Percentiles rank a stretch among this genome's conserved stretches.
Conservation (phyloP, 2,113 vertebrate genomes). For the Lagopus muta region DNA sequence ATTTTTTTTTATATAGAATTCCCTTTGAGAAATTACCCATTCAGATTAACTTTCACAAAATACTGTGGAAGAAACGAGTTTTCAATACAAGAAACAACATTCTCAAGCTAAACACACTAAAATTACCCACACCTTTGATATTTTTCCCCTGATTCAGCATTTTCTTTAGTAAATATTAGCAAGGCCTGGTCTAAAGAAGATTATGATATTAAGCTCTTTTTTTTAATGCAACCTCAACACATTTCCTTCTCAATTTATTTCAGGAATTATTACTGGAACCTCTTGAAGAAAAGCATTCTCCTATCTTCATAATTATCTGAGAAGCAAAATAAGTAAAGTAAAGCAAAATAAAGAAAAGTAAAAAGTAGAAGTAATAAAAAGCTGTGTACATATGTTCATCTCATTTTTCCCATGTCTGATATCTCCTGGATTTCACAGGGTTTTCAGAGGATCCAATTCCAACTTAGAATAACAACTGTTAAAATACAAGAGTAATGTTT, state of each 20-base stretch:
- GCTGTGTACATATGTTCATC: accelerated
- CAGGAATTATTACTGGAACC: not conserved
- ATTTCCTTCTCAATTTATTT: not conserved
- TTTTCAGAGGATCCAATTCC: not conserved
- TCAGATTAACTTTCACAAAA: not conserved
- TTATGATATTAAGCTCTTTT: not conserved
- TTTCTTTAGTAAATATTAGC: not conserved
- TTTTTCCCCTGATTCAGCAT: not conserved
- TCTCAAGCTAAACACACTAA: not conserved
- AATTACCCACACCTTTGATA: not conserved
- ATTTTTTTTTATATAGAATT: not conserved
- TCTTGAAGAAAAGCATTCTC: not conserved
- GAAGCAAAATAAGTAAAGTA: not conserved
- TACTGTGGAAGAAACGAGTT: not conserved
- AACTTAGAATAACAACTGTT: not conserved
- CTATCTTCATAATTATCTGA: not conserved
- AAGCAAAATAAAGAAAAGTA: not conserved
- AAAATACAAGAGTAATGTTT: not conserved
- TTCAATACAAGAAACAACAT: not conserved
- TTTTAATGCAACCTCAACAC: not conserved
- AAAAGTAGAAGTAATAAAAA: not conserved
- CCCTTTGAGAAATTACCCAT: not conserved
- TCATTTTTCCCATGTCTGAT: not conserved
- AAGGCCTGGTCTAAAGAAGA: not conserved
- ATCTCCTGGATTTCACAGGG: not conserved